Conservation (phyloP, 23 tunicate species). For the Ascidia mentula region DNA sequence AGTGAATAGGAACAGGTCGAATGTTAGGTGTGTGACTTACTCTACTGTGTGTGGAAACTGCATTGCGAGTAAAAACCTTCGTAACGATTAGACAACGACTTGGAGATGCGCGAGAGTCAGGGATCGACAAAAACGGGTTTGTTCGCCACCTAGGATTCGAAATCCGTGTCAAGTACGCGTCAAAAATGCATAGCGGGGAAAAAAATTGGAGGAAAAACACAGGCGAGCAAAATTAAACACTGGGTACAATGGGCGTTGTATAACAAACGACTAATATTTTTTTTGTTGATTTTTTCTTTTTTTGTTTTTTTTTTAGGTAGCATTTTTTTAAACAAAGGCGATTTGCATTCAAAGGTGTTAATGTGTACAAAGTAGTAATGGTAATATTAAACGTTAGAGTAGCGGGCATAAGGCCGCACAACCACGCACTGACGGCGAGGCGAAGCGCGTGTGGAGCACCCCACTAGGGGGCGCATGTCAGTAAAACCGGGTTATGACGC, state of each 20-base stretch:
- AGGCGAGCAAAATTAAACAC: conserved; percentile 10
- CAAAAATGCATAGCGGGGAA: conserved; percentile 18
- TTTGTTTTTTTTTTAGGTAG: neutral
- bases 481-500: neutral
- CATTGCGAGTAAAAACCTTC: neutral
- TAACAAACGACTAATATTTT: neutral
- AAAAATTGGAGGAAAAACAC: neutral
- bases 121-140: neutral
- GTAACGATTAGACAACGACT: neutral
- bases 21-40: neutral
- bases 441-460: neutral
- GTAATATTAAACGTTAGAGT: neutral
- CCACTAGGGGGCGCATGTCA: neutral
- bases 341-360: neutral
- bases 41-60: neutral
- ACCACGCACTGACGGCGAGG: neutral
- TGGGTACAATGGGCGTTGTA: neutral
- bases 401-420: neutral
- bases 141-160: neutral
- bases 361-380: neutral
- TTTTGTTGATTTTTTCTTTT: neutral
- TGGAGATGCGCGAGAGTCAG: neutral
- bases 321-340: conserved; percentile 7
- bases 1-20: too few species aligned
- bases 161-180: conserved; percentile 10